Conservation (phyloP, 1,140 invertebrate genomes). For the Neocloeon triangulifer region DNA sequence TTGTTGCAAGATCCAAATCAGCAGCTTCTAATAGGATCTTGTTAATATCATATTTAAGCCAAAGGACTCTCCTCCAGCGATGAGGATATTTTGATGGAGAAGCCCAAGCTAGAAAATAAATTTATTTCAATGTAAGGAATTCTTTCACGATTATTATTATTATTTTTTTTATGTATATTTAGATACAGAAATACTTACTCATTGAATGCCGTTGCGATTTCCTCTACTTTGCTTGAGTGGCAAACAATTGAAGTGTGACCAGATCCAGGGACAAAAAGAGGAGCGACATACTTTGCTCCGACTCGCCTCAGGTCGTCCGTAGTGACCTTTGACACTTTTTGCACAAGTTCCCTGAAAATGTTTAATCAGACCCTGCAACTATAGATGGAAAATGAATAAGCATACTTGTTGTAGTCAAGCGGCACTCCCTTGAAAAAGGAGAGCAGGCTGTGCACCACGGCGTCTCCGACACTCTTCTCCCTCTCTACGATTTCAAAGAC, state of each 20-base stretch:
- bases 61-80: conserved; percentile 28
- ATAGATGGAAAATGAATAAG: neutral
- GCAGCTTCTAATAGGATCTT: no score
- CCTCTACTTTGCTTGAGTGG: conserved; percentile 46
- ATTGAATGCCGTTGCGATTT: conserved; percentile 36
- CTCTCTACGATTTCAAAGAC: conserved; percentile 63
- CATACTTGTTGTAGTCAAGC: conserved; percentile 42
- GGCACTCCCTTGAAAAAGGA: conserved; percentile 44
- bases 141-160: neutral
- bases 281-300: conserved; percentile 39
- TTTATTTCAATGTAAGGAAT: conserved; percentile 2
- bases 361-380: conserved; percentile 5
- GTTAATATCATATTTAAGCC: conserved; percentile 14
- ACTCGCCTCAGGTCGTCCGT: conserved; percentile 36
- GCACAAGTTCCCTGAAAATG: conserved; percentile 30
- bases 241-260: conserved; percentile 45
- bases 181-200: conserved; percentile 25
- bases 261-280: conserved; percentile 31
- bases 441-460: conserved; percentile 41
- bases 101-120: conserved; percentile 19
- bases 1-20: no score
- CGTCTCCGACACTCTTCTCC: conserved; percentile 51
- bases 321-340: conserved; percentile 39
- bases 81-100: conserved; percentile 21
- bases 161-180: conserved; percentile 9